Conservation (phyloP, 1,140 invertebrate genomes). For the Sitodiplosis mosellana region DNA sequence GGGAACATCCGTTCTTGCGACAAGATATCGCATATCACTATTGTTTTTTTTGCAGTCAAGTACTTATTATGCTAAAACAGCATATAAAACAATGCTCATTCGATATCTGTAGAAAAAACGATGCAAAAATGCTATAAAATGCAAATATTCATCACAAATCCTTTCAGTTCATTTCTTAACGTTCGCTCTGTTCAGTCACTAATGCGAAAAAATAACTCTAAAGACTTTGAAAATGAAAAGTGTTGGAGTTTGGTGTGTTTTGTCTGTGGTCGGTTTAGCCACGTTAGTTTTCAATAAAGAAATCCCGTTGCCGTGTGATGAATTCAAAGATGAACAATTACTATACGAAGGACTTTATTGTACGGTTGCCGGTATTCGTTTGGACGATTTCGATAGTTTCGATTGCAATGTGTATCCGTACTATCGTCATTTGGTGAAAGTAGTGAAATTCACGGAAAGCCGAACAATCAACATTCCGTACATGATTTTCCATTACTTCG, state of each 20-base stretch:
- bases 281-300: slow-evolving; percentile 9
- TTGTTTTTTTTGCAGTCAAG: too few relatives aligned
- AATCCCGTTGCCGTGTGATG: slow-evolving; percentile 17
- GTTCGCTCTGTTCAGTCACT: too few relatives aligned
- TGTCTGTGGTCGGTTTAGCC: too few relatives aligned
- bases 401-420: slow-evolving; percentile 9
- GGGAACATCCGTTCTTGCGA: too few relatives aligned
- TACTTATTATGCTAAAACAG: too few relatives aligned
- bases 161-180: too few relatives aligned
- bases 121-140: neutral
- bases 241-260: too few relatives aligned
- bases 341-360: slow-evolving; percentile 16
- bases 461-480: slow-evolving; percentile 19
- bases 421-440: slow-evolving; percentile 16
- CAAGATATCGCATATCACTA: too few relatives aligned
- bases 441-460: slow-evolving; percentile 24
- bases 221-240: too few relatives aligned
- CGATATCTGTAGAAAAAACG: neutral
- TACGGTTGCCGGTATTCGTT: slow-evolving; percentile 18
- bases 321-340: slow-evolving; percentile 14
- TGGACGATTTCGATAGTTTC: slow-evolving; percentile 19
- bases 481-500: slow-evolving; percentile 18
- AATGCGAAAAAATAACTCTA: too few relatives aligned
- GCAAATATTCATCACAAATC: neutral
- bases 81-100: too few relatives aligned